Base-by-base conservation (phyloP, 2,888 invertebrate species). In the Leistus spinibarbis region DNA sequence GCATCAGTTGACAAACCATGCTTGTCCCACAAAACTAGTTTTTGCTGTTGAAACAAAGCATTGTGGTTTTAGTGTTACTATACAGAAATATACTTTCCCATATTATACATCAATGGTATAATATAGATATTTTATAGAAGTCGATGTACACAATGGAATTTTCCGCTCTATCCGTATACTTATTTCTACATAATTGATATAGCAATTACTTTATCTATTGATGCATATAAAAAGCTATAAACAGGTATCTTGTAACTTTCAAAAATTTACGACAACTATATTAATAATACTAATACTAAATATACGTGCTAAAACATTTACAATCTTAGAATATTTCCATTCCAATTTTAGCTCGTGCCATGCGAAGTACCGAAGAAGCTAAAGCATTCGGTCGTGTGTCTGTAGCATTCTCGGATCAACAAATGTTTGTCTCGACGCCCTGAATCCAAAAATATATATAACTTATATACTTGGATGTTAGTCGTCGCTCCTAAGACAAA, bases 1-100 rank as follows among this genome's bases (percentile, higher is more conserved):
- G 66, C 19, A 40, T 57, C 57, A 19, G 57, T 16, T 57, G 57
- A 57, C 57, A 57, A 57, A 19, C 16, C 57, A 57, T 57, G 57
- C 57, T 20, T 57, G 57, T 16, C 19, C 17, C 17, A 19, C 57
- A 19, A 57, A n/a, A 57, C 9, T 2, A 10, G 10, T 20, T 57
- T 57, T 57, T 60, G 13, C 7, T 19, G 40, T 40, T 4, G 5
- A 40, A 40, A 40, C 13, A 40, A 40, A 40, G 13, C 40, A 40
- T 10, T 40, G 40, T 13, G 40, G 40, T 40, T 40, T 40, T 40
- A 40, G 10, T 40, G 40, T 40, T 10, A 5, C 40, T 40, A 40
- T 40, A 10, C 40, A 40, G 40, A 10, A 40, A 40, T 40, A 40
- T 40, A 40, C 40, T 40, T 40, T 40, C 40, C 40, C 3, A 40